phyloP scores from a whole-genome alignment of 2,888 invertebrate genomes.

The Schizotus pectinicornis region DNA sequence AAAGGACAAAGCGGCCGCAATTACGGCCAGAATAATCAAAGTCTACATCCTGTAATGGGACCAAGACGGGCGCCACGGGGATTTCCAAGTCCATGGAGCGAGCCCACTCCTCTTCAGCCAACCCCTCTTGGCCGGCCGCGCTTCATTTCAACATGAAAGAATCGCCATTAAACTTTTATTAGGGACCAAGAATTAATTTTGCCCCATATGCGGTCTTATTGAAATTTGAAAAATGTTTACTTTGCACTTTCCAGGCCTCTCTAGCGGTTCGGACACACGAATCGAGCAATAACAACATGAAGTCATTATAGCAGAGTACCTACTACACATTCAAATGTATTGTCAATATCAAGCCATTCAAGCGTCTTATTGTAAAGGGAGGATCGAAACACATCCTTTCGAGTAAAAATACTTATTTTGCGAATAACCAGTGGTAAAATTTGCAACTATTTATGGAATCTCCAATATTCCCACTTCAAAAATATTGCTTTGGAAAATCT shows the following conservation, averaged over 20 bases:
- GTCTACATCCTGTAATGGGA: slow-evolving; percentile 55
- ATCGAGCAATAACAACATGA: too few relatives aligned
- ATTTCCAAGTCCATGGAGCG: slow-evolving; percentile 38
- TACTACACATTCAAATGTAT: too few relatives aligned
- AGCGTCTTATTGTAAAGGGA: too few relatives aligned
- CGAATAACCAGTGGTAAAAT: too few relatives aligned
- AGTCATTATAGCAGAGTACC: too few relatives aligned
- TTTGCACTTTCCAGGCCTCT: slow-evolving; percentile 22
- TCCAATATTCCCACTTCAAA: too few relatives aligned
- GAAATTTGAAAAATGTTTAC: slow-evolving; percentile 33
- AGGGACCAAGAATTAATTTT: slow-evolving; percentile 39
- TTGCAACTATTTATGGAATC: too few relatives aligned
- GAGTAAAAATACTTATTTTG: too few relatives aligned
- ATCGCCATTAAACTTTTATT: slow-evolving; percentile 48
- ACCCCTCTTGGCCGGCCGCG: slow-evolving; percentile 38
- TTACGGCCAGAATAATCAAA: slow-evolving; percentile 56
- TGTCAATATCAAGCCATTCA: too few relatives aligned
- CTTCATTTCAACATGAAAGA: slow-evolving; percentile 48
- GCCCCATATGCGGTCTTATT: slow-evolving; percentile 29
- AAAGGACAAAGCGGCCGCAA: slow-evolving; percentile 56
- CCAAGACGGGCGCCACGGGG: slow-evolving; percentile 44
- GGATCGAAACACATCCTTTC: too few relatives aligned
- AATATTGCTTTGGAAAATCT: too few relatives aligned
- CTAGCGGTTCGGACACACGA: too few relatives aligned
- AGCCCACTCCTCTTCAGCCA: slow-evolving; percentile 14